phyloP scores from a whole-genome alignment of 2,888 invertebrate genomes.

The Limulus polyphemus region DNA sequence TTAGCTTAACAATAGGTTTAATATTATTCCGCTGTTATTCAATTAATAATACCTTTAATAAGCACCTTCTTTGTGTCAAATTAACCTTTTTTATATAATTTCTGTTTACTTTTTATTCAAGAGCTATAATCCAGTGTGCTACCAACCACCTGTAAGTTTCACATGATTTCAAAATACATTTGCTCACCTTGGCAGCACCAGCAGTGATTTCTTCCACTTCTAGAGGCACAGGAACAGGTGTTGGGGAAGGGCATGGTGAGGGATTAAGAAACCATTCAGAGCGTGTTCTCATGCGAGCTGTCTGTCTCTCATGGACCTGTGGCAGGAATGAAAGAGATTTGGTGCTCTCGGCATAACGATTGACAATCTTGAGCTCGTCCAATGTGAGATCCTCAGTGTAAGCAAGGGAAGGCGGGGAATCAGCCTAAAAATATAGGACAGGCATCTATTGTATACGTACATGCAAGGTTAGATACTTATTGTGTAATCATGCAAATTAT shows the following conservation, averaged over 20 bases:
- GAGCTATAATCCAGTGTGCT: too few species aligned
- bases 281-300: conserved; percentile 88
- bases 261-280: conserved; percentile 82
- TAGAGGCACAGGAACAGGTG: conserved; percentile 35
- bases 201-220: conserved; percentile 33
- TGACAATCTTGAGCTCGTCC: conserved; percentile 70
- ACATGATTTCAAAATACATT: too few species aligned
- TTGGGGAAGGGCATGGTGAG: conserved; percentile 40
- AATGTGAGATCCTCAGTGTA: conserved; percentile 51
- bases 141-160: too few species aligned
- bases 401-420: conserved; percentile 13
- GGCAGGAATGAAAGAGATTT: conserved; percentile 81
- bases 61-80: too few species aligned
- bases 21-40: too few species aligned
- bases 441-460: too few species aligned
- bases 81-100: too few species aligned
- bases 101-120: too few species aligned
- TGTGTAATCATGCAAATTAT: too few species aligned
- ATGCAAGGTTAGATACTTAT: too few species aligned
- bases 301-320: conserved; percentile 89
- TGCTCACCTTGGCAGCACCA: conserved; percentile 16
- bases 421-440: conserved; percentile 7
- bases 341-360: conserved; percentile 81
- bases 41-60: too few species aligned
- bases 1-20: too few species aligned